phyloP scores from a whole-genome alignment of 2,888 invertebrate species.

The Scaptomyza flava region DNA sequence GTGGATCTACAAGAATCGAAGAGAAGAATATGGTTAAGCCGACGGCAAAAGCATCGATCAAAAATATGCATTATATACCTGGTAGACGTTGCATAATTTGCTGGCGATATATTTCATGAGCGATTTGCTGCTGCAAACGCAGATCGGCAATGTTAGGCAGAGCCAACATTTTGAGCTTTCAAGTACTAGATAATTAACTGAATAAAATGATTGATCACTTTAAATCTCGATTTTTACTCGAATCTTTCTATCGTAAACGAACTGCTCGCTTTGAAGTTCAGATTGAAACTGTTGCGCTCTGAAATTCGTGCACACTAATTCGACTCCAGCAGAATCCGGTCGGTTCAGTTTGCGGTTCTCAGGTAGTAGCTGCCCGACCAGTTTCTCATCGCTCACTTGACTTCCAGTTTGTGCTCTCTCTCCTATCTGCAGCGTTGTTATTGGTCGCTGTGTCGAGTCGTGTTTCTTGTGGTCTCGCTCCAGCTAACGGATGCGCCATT shows the following conservation, averaged over 20 bases:
- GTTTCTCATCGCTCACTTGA: conserved; percentile 50
- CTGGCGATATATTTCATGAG: conserved; percentile 82
- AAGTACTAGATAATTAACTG: not conserved
- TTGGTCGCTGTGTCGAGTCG: conserved; percentile 44
- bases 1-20: conserved; percentile 69
- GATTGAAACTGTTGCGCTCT: conserved; percentile 62
- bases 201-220: conserved; percentile 5
- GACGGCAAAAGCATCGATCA: conserved; percentile 31
- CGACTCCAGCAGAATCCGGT: conserved; percentile 67
- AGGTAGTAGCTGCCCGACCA: conserved; percentile 67
- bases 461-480: conserved; percentile 53
- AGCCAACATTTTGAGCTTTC: conserved; percentile 51
- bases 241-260: conserved; percentile 17
- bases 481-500: conserved; percentile 56
- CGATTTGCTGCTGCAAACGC: conserved; percentile 82
- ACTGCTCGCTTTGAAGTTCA: conserved; percentile 61
- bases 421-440: conserved; percentile 36
- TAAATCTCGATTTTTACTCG: not conserved
- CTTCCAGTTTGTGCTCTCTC: conserved; percentile 37
- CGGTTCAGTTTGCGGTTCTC: conserved; percentile 42
- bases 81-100: conserved; percentile 84
- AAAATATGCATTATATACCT: conserved; percentile 60
- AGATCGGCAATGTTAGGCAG: conserved; percentile 79
- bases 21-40: conserved; percentile 18
- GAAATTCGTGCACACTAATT: conserved; percentile 38